Evolutionary conservation across 2,888 invertebrate genomes (phyloP), one percentile per base, ranked within the genome.

Genomic region (Lacanobia oleracea): DNA sequence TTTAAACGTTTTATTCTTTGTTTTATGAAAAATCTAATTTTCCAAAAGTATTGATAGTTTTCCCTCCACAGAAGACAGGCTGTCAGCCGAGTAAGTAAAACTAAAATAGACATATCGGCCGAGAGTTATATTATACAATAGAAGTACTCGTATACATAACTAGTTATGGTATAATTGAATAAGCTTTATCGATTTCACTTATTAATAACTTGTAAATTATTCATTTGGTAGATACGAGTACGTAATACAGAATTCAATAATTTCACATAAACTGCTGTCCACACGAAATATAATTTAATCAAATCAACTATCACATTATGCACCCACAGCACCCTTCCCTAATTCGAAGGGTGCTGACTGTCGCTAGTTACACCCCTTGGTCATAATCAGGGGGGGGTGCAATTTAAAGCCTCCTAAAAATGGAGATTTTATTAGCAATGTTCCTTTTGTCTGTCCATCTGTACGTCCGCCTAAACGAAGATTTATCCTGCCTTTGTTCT

Each of bases 361-460:
- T 48, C 54, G 56, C 45, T 18, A 84, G 66, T 72, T 59, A 80
- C 73, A 60, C 56, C 69, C 57, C n/a, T 76, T 73, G 78, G 80
- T 77, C 74, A 86, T 79, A 79, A 75, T 59, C 60, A 63, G 23
- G 80, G 60, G 80, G 60, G 78, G 77, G 67, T 66, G 72, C 72
- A 69, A 72, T 71, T 67, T 72, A 60, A 70, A 67, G 64, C 71
- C 48, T 66, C 54, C 73, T 77, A 78, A 82, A 85, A 84, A 86
- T 82, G 76, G 62, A 77, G 79, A 84, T 80, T 76, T 82, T 81
- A 82, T 75, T 74, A 69, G 56, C 53, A 59, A 57, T 57, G 23
- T 43, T 64, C 45, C 53, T 74, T 77, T 70, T 74, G 56, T 51
- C 45, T 37, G 40, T 23, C 37, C 50, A 14, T 57, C 48, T 63